Evolutionary conservation across 2,113 vertebrate species (phyloP).

Genomic region (Bos indicus): DNA sequence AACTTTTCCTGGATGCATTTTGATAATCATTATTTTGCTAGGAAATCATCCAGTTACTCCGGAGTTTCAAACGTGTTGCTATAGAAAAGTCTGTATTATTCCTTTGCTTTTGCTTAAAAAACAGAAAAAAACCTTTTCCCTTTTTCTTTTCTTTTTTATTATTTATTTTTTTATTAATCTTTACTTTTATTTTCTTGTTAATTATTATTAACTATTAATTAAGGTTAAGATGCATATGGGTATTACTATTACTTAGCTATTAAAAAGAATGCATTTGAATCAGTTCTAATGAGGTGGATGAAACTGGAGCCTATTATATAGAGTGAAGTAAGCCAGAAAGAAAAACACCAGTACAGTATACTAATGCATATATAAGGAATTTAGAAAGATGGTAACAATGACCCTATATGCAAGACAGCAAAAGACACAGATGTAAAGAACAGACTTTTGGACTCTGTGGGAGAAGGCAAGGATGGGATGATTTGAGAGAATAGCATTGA

Average conservation of each 20-base stretch:
- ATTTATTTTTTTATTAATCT: neutral
- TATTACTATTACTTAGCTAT: neutral
- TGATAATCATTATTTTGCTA: neutral
- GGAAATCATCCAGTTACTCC: neutral
- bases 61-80: neutral
- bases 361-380: neutral
- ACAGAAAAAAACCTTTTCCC: neutral
- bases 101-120: neutral
- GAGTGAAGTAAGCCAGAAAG: neutral
- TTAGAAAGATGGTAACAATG: neutral
- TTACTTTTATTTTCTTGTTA: neutral
- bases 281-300: neutral
- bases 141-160: neutral
- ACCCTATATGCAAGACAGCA: neutral
- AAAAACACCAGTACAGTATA: neutral
- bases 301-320: neutral
- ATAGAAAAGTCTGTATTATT: neutral
- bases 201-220: neutral
- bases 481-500: neutral
- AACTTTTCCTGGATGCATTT: neutral
- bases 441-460: neutral
- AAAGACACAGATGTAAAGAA: neutral
- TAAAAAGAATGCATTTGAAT: neutral
- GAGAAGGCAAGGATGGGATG: neutral
- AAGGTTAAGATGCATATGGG: neutral